Percentiles rank a stretch among this genome's conserved stretches.
Evolutionary conservation across 1,140 invertebrate genomes (phyloP).

Genomic region (Papilio xuthus): DNA sequence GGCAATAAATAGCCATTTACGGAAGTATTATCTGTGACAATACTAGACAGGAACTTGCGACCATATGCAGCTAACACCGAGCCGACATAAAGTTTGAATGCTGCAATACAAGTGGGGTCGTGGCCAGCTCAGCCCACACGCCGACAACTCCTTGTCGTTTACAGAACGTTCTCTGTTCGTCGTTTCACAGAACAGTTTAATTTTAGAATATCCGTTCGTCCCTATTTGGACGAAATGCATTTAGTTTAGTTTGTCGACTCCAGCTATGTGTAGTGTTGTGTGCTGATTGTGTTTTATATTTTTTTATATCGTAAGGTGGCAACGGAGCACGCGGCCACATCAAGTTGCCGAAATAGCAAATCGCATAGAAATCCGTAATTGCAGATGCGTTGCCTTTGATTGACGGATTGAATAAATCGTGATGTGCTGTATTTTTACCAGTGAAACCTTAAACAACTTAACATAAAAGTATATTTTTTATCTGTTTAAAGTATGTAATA

Average conservation of each 20-base stretch:
- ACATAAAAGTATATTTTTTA: not conserved
- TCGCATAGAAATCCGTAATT: too few species aligned
- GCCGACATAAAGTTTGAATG: not conserved
- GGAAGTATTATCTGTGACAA: too few species aligned
- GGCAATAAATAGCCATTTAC: too few species aligned
- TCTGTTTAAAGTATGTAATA: not conserved
- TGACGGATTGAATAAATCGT: slow-evolving; percentile 26
- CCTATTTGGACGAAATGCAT: slow-evolving; percentile 73
- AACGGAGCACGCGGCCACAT: too few species aligned
- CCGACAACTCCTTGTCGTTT: slow-evolving; percentile 55
- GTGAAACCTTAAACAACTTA: slow-evolving; percentile 13
- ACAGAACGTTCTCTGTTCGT: slow-evolving; percentile 52
- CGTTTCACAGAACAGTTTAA: slow-evolving; percentile 75
- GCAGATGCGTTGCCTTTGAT: too few species aligned
- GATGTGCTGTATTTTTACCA: not conserved
- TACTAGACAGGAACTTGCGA: not conserved
- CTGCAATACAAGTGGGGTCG: not conserved
- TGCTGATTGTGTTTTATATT: slow-evolving; percentile 39
- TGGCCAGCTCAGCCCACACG: slow-evolving; percentile 55
- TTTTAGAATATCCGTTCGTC: slow-evolving; percentile 79
- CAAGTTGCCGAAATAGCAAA: too few species aligned
- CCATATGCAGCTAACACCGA: not conserved
- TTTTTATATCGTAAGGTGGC: too few species aligned
- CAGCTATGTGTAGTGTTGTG: slow-evolving; percentile 40
- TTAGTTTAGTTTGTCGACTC: slow-evolving; percentile 64